phyloP scores from a whole-genome alignment of 1,140 invertebrate species.

The Leucophenga varia region DNA sequence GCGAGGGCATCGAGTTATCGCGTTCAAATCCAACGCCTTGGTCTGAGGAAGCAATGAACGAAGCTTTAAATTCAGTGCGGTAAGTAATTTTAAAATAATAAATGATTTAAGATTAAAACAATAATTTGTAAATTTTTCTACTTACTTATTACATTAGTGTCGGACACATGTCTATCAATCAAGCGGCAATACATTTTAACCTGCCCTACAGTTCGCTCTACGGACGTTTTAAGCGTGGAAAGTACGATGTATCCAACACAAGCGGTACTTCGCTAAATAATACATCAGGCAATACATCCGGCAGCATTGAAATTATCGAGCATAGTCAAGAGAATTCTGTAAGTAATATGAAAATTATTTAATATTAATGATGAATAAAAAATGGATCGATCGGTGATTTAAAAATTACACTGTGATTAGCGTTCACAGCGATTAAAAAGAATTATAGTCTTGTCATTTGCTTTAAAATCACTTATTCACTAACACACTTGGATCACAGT shows the following conservation, averaged over 20 bases:
- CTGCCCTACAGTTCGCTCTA: slow-evolving; percentile 86
- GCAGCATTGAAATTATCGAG: slow-evolving; percentile 56
- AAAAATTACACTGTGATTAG: no score
- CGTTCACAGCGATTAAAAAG: no score
- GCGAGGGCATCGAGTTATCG: slow-evolving; percentile 84
- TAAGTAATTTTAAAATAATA: slow-evolving; percentile 47
- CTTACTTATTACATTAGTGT: slow-evolving; percentile 61
- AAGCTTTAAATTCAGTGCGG: slow-evolving; percentile 84
- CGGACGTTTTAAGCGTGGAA: slow-evolving; percentile 81
- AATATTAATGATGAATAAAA: no score
- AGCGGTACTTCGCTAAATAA: slow-evolving; percentile 47
- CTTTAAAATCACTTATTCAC: no score
- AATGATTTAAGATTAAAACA: slow-evolving; percentile 5
- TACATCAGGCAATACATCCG: slow-evolving; percentile 51
- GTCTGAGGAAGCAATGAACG: slow-evolving; percentile 87
- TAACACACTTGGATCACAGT: no score
- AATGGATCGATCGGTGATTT: no score
- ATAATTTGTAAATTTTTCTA: neutral
- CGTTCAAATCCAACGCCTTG: slow-evolving; percentile 83
- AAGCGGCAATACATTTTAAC: slow-evolving; percentile 89
- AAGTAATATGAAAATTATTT: slow-evolving; percentile 21
- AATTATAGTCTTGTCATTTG: no score
- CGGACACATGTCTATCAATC: slow-evolving; percentile 90
- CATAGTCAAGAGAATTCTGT: slow-evolving; percentile 57
- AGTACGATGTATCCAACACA: slow-evolving; percentile 55